Percentiles rank a stretch among this genome's conserved stretches.
Conservation (phyloP, 92 coral and sea anemone species). For the Micromussa lordhowensis region DNA sequence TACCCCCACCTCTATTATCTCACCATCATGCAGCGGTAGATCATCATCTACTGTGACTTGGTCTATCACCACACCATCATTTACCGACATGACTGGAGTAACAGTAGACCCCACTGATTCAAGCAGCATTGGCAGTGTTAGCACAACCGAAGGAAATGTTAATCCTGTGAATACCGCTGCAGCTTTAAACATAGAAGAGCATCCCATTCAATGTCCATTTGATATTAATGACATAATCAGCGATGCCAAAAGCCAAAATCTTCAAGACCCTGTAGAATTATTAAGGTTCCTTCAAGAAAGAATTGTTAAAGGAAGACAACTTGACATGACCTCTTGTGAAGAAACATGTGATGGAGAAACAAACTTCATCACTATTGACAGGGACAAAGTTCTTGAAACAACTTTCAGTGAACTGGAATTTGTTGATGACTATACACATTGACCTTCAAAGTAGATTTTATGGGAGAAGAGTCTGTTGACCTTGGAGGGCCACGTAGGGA, state of each 20-base stretch:
- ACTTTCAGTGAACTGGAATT: conserved; percentile 66
- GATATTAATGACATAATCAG: conserved; percentile 10
- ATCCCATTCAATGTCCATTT: conserved; percentile 18
- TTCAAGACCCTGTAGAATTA: conserved; percentile 24
- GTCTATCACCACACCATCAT: too few relatives aligned
- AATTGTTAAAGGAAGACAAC: conserved; percentile 54
- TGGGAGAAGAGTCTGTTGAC: conserved; percentile 64
- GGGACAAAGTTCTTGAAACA: conserved; percentile 60
- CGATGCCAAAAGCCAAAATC: conserved; percentile 26
- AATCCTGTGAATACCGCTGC: not conserved
- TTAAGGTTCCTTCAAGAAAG: conserved; percentile 44
- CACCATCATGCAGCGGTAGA: too few relatives aligned
- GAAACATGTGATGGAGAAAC: conserved; percentile 61
- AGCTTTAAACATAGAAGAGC: conserved; percentile 2
- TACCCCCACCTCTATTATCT: too few relatives aligned
- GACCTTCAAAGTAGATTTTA: conserved; percentile 67
- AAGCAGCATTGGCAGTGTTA: too few relatives aligned
- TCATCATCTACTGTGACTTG: too few relatives aligned
- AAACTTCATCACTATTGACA: conserved; percentile 63
- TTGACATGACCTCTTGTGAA: conserved; percentile 51
- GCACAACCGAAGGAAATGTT: too few relatives aligned
- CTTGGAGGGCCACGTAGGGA: conserved; percentile 67
- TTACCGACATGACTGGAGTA: too few relatives aligned
- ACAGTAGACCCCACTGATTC: too few relatives aligned
- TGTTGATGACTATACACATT: conserved; percentile 39